phyloP scores from a whole-genome alignment of 2,797 vertebrate species.

The Triplophysa bombifrons region DNA sequence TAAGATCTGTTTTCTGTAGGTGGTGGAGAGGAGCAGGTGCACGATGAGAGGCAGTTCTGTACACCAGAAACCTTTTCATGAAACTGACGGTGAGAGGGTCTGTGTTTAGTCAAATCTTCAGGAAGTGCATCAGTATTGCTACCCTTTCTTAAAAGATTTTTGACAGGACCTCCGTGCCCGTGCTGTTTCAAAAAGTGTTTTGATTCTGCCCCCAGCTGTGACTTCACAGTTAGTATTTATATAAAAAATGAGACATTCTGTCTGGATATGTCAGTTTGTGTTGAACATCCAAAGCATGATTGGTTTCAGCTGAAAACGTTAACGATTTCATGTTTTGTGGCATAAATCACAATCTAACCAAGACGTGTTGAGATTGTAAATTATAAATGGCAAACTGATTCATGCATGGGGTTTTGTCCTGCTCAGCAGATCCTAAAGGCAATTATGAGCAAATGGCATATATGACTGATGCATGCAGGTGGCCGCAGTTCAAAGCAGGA shows the following conservation, averaged over 20 bases:
- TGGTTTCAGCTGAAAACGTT: not conserved
- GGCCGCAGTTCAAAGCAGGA: constrained; percentile 60
- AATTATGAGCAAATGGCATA: constrained; percentile 66
- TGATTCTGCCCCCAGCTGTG: not conserved
- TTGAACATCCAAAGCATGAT: not conserved
- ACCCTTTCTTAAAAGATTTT: constrained; percentile 27
- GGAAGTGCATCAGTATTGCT: constrained; percentile 32
- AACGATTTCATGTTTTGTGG: not conserved
- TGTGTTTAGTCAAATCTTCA: constrained; percentile 21
- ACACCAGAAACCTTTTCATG: constrained; percentile 46
- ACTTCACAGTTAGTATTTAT: not conserved
- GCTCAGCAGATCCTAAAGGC: constrained; percentile 64
- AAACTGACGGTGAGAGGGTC: constrained; percentile 50
- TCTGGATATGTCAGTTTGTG: not conserved
- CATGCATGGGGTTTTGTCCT: constrained; percentile 2
- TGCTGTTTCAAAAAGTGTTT: not conserved
- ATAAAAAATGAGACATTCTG: not conserved
- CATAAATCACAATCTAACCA: constrained; percentile 11
- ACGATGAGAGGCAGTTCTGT: constrained; percentile 56
- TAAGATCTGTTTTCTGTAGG: constrained; percentile 40
- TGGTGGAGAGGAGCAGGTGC: constrained; percentile 56
- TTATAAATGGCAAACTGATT: constrained; percentile 14
- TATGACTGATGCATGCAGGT: constrained; percentile 59
- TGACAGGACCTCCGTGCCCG: too few species aligned
- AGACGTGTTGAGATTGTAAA: not conserved